Conservation (phyloP, 2,113 vertebrate species). For the Trematocara macrostoma region DNA sequence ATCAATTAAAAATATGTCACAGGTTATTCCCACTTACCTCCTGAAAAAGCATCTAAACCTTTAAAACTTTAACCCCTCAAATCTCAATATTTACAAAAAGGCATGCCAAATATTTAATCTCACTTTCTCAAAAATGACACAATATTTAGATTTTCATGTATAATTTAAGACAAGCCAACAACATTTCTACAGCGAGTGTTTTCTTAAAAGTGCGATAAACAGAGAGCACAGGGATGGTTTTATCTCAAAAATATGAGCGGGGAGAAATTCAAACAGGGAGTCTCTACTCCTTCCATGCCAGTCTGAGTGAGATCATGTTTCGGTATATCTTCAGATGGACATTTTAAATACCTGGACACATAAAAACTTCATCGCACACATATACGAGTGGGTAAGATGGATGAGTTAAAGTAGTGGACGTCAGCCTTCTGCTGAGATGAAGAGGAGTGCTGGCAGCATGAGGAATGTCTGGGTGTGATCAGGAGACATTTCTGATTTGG, state of each 20-base stretch:
- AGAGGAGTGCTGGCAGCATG: not conserved
- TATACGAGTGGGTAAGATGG: not conserved
- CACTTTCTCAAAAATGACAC: not conserved
- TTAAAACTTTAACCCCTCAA: not conserved
- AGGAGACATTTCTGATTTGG: slow-evolving; percentile 56
- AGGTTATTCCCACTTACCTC: not conserved
- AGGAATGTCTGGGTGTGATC: slow-evolving; percentile 42
- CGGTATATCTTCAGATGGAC: not conserved
- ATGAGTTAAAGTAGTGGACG: slow-evolving; percentile 11
- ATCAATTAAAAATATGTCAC: not conserved
- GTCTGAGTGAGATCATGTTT: slow-evolving; percentile 33
- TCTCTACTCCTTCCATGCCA: slow-evolving; percentile 19
- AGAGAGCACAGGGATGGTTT: not conserved
- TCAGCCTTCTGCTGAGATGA: slow-evolving; percentile 31
- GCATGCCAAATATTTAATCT: not conserved
- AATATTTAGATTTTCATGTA: not conserved
- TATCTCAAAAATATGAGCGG: slow-evolving; percentile 29
- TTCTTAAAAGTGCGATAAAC: slow-evolving; percentile 4
- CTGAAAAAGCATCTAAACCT: not conserved
- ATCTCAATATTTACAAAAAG: slow-evolving; percentile 8
- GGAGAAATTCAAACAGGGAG: slow-evolving; percentile 14
- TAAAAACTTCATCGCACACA: not conserved
- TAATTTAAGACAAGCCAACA: not conserved
- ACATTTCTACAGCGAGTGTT: not conserved
- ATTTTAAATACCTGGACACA: not conserved